Percentiles rank a stretch among this genome's conserved stretches.
Evolutionary conservation across 2,797 vertebrate species (phyloP).

Genomic region (Aldrovandia affinis): DNA sequence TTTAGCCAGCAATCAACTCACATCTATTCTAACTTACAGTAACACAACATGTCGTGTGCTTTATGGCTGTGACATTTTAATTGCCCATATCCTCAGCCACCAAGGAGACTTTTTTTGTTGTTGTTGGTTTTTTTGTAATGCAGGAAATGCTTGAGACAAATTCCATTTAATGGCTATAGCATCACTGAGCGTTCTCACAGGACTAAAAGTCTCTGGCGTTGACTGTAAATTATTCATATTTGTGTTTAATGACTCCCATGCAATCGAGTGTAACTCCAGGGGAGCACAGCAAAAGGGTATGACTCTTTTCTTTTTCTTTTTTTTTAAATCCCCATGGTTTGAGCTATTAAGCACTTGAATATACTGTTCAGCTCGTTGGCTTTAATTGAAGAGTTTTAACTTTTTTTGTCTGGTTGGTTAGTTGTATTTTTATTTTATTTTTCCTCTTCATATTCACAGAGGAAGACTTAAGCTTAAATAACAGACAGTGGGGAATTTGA

Average conservation of each 20-base stretch:
- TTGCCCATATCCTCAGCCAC: conserved; percentile 13
- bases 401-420: background rate
- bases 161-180: conserved; percentile 20
- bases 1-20: conserved; percentile 28
- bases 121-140: conserved; percentile 50
- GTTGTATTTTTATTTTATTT: background rate
- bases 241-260: background rate
- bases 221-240: background rate
- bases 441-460: background rate
- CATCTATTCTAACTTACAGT: conserved; percentile 34
- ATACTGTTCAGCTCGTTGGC: background rate
- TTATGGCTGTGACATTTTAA: conserved; percentile 18
- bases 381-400: background rate
- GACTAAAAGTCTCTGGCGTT: background rate
- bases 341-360: background rate
- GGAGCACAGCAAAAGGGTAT: background rate
- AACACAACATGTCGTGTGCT: conserved; percentile 33
- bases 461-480: background rate
- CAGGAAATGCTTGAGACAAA: conserved; percentile 45
- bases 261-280: conserved; percentile 2
- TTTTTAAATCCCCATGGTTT: background rate
- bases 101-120: background rate
- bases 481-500: background rate
- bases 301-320: conserved; percentile 7
- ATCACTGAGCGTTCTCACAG: background rate